Conservation (phyloP, 1,140 invertebrate genomes). For the Heliconius eleuchia region DNA sequence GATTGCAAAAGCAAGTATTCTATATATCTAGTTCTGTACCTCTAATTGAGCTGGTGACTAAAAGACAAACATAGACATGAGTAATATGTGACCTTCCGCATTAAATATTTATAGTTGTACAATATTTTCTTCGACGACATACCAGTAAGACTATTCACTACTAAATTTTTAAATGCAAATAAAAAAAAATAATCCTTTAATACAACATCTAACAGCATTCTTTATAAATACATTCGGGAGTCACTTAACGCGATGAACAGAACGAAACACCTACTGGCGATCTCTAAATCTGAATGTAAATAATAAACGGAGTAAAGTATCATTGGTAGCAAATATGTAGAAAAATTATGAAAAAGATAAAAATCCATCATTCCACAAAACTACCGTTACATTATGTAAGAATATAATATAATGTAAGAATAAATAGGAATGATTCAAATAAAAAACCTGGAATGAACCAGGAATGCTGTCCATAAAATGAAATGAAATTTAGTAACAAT, state of each 20-base stretch:
- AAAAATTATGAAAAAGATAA: too few relatives aligned
- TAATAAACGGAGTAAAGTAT: background rate
- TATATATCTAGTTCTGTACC: conserved; percentile 2
- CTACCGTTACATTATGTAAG: background rate
- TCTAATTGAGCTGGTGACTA: conserved; percentile 26
- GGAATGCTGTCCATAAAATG: background rate
- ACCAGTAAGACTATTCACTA: background rate
- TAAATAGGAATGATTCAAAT: background rate
- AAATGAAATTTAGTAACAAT: conserved; percentile 33
- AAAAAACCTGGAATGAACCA: background rate
- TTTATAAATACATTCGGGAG: too few relatives aligned
- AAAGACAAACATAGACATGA: conserved; percentile 30
- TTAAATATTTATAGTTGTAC: background rate
- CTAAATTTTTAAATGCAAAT: background rate
- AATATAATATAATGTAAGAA: background rate
- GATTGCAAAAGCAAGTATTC: conserved; percentile 4
- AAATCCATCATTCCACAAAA: background rate
- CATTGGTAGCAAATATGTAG: too few relatives aligned
- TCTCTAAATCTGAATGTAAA: background rate
- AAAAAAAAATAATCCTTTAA: too few relatives aligned
- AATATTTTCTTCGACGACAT: background rate
- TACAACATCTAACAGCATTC: too few relatives aligned
- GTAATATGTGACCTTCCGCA: background rate
- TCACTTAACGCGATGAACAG: background rate
- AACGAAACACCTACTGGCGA: background rate